Evolutionary conservation across 2,113 vertebrate species (phyloP).

Genomic region (Lampris megalopsis): DNA sequence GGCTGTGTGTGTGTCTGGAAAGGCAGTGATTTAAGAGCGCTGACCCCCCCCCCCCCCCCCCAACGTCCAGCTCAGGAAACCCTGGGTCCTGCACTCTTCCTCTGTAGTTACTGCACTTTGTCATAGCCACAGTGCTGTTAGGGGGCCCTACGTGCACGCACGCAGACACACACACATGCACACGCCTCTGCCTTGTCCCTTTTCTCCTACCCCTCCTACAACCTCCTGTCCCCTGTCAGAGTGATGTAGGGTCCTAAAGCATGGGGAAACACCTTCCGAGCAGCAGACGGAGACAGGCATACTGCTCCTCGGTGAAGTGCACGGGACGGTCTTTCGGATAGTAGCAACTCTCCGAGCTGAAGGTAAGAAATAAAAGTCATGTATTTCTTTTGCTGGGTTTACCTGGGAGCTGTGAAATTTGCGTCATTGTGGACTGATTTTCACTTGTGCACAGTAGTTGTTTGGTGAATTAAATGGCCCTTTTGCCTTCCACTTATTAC

Average conservation of each 20-base stretch:
- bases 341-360: slow-evolving; percentile 41
- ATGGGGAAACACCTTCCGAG: slow-evolving; percentile 82
- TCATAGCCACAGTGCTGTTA: slow-evolving; percentile 35
- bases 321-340: slow-evolving; percentile 32
- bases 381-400: neutral
- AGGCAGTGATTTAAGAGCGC: slow-evolving; percentile 41
- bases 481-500: too few species aligned
- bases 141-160: slow-evolving; percentile 37
- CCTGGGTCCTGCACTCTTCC: slow-evolving; percentile 62
- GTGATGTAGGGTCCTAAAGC: slow-evolving; percentile 76
- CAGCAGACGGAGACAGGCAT: slow-evolving; percentile 57
- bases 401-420: neutral
- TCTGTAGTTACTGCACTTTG: slow-evolving; percentile 55
- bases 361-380: slow-evolving; percentile 60
- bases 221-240: slow-evolving; percentile 46
- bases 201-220: slow-evolving; percentile 33
- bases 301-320: slow-evolving; percentile 31
- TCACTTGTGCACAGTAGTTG: neutral
- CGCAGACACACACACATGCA: slow-evolving; percentile 7
- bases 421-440: neutral
- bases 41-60: slow-evolving; percentile 5
- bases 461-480: too few species aligned
- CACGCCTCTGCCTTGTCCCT: slow-evolving; percentile 22
- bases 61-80: slow-evolving; percentile 68
- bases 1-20: slow-evolving; percentile 9